A percentile compares a stretch with the other conserved stretches of the same genome.
Evolutionary conservation across 2,113 vertebrate genomes (phyloP).

Genomic region (Cisticola juncidis): DNA sequence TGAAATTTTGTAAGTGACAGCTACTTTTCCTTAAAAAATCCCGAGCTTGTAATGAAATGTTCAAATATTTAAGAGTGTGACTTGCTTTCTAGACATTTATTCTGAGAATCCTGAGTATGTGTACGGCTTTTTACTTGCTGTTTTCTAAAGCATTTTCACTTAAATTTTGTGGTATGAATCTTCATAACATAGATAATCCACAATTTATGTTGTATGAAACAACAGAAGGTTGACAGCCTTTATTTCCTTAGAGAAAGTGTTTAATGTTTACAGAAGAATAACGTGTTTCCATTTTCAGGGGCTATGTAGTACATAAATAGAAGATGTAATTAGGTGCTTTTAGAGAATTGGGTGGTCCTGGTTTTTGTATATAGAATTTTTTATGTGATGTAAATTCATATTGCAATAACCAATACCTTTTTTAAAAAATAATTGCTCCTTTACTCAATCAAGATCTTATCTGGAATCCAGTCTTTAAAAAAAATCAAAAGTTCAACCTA

Average conservation of each 20-base stretch:
- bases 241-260: background rate
- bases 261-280: background rate
- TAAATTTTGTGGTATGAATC: background rate
- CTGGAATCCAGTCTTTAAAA: background rate
- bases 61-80: constrained; percentile 1
- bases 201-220: background rate
- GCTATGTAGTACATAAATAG: background rate
- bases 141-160: background rate
- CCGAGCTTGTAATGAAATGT: background rate
- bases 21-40: background rate
- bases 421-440: background rate
- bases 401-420: background rate
- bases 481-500: background rate
- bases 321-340: background rate
- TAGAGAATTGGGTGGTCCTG: background rate
- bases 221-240: background rate
- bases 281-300: background rate
- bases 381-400: background rate
- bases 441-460: background rate
- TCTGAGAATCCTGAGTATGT: background rate
- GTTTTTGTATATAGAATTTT: background rate
- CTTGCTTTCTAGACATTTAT: background rate
- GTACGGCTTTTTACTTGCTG: background rate
- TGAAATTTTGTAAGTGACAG: background rate
- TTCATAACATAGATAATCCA: background rate